Evolutionary conservation across 2,888 invertebrate genomes (phyloP), one percentile per base, ranked within the genome.

Genomic region (Yponomeuta cagnagella): DNA sequence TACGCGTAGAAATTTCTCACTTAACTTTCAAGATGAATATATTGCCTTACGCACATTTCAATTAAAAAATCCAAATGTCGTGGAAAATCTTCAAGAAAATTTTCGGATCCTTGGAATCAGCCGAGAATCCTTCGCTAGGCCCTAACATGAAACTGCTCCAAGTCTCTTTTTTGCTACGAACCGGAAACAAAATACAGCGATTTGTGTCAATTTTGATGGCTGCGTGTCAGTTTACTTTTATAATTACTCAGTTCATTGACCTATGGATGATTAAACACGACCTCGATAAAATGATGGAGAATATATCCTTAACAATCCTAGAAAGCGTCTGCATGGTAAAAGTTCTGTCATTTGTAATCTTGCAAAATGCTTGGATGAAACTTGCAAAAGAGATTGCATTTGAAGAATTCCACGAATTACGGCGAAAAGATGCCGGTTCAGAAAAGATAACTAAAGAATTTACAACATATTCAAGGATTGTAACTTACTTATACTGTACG

Each of bases 401-500:
- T 1, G 80, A 81, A 73, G 88, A 89, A 75, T 70, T 80, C 0
- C 9, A 58, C n/a, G 79, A 79, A 68, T 73, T 81, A 0, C 71
- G 76, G 15, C 72, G 68, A 33, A 58, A 76, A 1, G 79, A 86
- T 23, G 48, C 73, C 0, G 72, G 52, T 8, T 73, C 76, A 9
- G 70, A 73, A 2, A 74, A 75, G 48, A 63, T 77, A 31, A 84
- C 85, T 73, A 69, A 73, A 2, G 72, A 78, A 2, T 88, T 87
- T 65, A 89, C 74, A 0, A 76, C 70, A 10, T 88, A 89, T 70
- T 77, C 84, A 0, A 79, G 89, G 69, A 70, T 76, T 0, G 71
- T 87, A 4, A 86, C 87, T 0, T 86, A 80, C 72, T 66, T 79
- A 4, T 88, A 77, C 75, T 87, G 86, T 85, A 67, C 76, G 2